Percentiles rank a stretch among this genome's conserved stretches.
Conservation (phyloP, 2,113 vertebrate genomes). For the Porphyrio hochstetteri region DNA sequence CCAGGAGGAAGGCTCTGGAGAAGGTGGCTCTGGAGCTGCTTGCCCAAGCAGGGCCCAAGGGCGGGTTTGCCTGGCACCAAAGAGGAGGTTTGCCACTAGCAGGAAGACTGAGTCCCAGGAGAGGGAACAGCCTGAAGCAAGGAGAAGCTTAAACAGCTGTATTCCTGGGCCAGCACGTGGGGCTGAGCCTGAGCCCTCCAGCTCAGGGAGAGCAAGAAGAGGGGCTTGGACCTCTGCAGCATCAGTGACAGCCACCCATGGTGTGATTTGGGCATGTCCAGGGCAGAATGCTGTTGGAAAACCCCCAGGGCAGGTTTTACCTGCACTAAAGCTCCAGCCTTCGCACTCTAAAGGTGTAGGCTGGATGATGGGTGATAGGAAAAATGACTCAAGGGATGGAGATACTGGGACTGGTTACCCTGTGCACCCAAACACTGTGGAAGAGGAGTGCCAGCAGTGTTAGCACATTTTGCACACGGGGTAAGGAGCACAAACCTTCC, state of each 20-base stretch:
- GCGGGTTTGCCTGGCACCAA: not conserved
- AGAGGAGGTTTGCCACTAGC: not conserved
- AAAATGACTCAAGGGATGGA: not conserved
- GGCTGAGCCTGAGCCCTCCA: not conserved
- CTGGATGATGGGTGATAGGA: not conserved
- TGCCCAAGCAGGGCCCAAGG: not conserved
- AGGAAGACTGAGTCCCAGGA: not conserved
- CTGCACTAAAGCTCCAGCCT: not conserved
- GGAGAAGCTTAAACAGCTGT: not conserved
- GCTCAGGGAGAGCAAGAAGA: not conserved
- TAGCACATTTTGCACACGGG: rapidly evolving
- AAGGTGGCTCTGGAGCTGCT: not conserved
- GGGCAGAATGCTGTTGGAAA: not conserved
- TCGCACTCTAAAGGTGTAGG: not conserved
- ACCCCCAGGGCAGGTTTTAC: not conserved
- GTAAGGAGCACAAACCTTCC: not conserved
- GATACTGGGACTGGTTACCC: not conserved
- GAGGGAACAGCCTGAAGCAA: not conserved
- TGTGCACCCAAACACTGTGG: rapidly evolving
- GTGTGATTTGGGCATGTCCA: not conserved
- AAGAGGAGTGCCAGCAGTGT: not conserved
- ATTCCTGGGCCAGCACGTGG: not conserved
- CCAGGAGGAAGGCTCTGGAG: not conserved
- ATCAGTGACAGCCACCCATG: not conserved
- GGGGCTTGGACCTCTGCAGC: rapidly evolving